Evolutionary conservation across 2,113 vertebrate genomes (phyloP), one percentile per base, ranked within the genome.

Genomic region (Raja brachyura): DNA sequence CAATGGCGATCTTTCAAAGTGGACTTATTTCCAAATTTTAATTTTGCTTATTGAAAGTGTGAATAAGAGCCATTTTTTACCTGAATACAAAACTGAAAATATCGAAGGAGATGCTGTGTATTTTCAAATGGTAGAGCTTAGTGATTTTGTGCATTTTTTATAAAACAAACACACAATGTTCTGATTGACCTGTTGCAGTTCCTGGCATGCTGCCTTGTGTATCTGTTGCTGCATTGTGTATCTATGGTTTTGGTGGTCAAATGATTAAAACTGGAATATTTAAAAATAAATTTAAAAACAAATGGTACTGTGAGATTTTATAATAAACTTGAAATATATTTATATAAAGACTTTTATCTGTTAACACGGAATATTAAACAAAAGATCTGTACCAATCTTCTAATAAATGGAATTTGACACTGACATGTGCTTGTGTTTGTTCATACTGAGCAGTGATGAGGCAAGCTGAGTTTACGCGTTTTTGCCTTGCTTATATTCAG

Each of bases 321-420:
- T 83, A 20, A 5, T 28, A 63, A 63, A 56, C 39, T 39, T 11
- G 54, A n/a, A 85, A 25, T 86, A 31, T 66, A 88, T 66, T 31
- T 88, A 9, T 63, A 63, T 63, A 66, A 88, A 31, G 59, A 10
- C 10, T 16, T 25, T 85, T 25, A 59, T 85, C 54, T 13, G 2
- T 63, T 66, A 18, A 59, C 56, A 86, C 28, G 33, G 75, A 77
- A 33, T 31, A 48, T 48, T 0, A 48, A 14, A 77, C 33, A 33
- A n/a, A 77, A 13, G n/a, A 83, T 83, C 48, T 88, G 59, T 66
- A 31, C 61, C 83, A 31, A 85, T 13, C 25, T 88, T 88, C 83
- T 63, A 88, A 88, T 88, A 88, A 88, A 88, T 61, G 56, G 14
- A 86, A 63, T 86, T 85, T 5, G 56, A n/a, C 56, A 86, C 56